Evolutionary conservation across 2,113 vertebrate species (phyloP).

Genomic region (Esox niger): DNA sequence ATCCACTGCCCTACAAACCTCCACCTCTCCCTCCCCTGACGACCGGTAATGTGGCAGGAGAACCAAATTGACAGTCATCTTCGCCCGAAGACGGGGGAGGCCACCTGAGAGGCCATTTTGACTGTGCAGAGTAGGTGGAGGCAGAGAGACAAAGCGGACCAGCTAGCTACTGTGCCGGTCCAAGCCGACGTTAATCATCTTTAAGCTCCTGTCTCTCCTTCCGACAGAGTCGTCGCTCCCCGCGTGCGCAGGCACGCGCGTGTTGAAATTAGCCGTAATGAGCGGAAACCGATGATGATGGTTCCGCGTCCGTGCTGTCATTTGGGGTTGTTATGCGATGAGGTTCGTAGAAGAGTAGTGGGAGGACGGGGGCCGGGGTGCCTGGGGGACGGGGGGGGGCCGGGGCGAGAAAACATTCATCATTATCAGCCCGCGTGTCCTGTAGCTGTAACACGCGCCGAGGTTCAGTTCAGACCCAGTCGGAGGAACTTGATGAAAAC

Average conservation of each 20-base stretch:
- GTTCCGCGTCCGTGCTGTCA: slow-evolving; percentile 84
- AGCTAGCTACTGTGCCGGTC: slow-evolving; percentile 78
- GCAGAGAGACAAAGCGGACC: slow-evolving; percentile 79
- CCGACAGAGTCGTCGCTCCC: slow-evolving; percentile 84
- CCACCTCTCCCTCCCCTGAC: slow-evolving; percentile 77
- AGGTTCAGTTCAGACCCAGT: too few species aligned
- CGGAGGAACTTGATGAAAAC: too few species aligned
- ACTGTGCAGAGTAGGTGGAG: slow-evolving; percentile 88
- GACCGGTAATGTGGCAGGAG: slow-evolving; percentile 93
- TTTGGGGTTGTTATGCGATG: slow-evolving; percentile 48
- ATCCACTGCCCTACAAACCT: slow-evolving; percentile 47
- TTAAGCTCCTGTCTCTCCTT: slow-evolving; percentile 69
- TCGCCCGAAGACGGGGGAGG: slow-evolving; percentile 83
- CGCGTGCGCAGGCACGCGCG: slow-evolving; percentile 6
- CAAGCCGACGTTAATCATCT: slow-evolving; percentile 94
- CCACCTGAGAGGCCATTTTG: slow-evolving; percentile 86
- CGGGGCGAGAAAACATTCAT: not conserved
- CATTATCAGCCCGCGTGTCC: not conserved
- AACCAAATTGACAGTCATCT: slow-evolving; percentile 96
- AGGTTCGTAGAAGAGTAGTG: slow-evolving; percentile 54
- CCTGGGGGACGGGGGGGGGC: slow-evolving; percentile 57
- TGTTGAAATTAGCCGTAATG: slow-evolving; percentile 88
- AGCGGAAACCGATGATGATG: slow-evolving; percentile 87
- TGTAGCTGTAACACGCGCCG: not conserved
- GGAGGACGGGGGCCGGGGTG: slow-evolving; percentile 47